A percentile compares a stretch with the other conserved stretches of the same genome.
These are phyloP conservation scores for Mnemiopsis leidyi DNA, from an alignment of 37 sponge, comb jelly and placozoan genomes.

Conservation along the genomic window DNA sequence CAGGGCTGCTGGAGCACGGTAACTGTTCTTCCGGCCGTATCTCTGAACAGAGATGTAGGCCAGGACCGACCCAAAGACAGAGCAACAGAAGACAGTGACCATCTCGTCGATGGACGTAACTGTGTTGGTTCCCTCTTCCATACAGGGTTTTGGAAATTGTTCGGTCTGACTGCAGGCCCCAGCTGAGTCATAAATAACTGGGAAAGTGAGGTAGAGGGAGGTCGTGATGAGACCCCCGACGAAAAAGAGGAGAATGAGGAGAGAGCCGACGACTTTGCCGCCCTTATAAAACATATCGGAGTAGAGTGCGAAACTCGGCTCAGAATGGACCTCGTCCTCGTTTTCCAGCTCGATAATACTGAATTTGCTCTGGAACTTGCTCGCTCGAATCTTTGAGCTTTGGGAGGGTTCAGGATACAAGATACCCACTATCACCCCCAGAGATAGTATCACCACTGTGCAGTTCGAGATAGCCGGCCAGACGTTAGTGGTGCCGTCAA, in stretches of 20 bases:
- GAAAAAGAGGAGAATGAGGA: conserved; percentile 13
- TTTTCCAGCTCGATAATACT: conserved; percentile 22
- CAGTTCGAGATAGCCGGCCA: background rate
- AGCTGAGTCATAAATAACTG: background rate
- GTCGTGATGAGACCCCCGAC: background rate
- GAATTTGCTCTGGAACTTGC: conserved; percentile 3
- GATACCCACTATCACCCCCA: conserved; percentile 13
- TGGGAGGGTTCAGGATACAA: conserved; percentile 33
- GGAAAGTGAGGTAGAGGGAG: conserved; percentile 2
- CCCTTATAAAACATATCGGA: conserved; percentile 60
- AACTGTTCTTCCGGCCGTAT: conserved; percentile 60
- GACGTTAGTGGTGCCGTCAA: background rate
- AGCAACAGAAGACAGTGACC: background rate
- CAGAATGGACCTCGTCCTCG: conserved; percentile 1
- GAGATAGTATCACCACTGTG: background rate
- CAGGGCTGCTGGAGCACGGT: conserved; percentile 35
- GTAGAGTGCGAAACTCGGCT: background rate
- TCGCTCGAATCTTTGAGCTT: background rate
- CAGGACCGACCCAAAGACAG: background rate
- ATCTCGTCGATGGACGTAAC: background rate
- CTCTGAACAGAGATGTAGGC: conserved; percentile 46
- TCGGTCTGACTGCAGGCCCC: background rate
- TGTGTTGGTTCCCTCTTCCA: background rate
- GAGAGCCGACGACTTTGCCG: conserved; percentile 7
- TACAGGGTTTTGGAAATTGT: background rate